phyloP scores from a whole-genome alignment of 2,888 invertebrate genomes.

The Byasa hedistus region DNA sequence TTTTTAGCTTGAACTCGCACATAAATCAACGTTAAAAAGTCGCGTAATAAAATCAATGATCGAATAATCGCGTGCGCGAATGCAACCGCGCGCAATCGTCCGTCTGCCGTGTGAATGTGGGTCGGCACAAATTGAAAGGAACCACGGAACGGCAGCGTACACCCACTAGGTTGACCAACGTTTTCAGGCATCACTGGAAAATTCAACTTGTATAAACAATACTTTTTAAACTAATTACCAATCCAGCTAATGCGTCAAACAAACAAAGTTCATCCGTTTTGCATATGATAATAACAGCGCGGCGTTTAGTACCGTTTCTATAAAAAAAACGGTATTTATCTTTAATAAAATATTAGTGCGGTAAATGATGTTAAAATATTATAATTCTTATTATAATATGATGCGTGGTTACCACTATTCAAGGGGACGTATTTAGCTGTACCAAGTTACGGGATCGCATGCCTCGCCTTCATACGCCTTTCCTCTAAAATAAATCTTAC shows the following conservation, averaged over 20 bases:
- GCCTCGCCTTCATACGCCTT: constrained; percentile 24
- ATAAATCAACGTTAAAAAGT: constrained; percentile 32
- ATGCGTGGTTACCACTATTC: constrained; percentile 1
- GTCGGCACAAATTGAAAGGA: constrained; percentile 50
- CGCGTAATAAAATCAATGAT: constrained; percentile 37
- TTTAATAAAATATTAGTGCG: too few species aligned
- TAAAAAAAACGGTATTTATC: too few species aligned
- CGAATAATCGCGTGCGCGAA: constrained; percentile 49
- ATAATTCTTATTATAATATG: too few species aligned
- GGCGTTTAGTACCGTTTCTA: too few species aligned
- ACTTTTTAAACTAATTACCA: too few species aligned
- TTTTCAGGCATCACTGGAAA: background rate
- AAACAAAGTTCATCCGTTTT: too few species aligned
- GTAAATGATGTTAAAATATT: too few species aligned
- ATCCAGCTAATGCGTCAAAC: too few species aligned
- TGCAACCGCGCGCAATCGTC: constrained; percentile 51
- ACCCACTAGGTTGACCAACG: constrained; percentile 20
- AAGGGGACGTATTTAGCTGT: constrained; percentile 27
- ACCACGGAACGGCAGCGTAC: constrained; percentile 40
- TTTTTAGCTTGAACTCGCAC: background rate
- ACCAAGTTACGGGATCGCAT: constrained; percentile 28
- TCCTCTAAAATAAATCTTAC: constrained; percentile 28
- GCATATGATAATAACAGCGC: too few species aligned
- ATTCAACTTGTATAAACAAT: too few species aligned
- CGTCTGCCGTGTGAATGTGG: constrained; percentile 39